phyloP scores from a whole-genome alignment of 2,113 vertebrate species.

The Microtus pennsylvanicus region DNA sequence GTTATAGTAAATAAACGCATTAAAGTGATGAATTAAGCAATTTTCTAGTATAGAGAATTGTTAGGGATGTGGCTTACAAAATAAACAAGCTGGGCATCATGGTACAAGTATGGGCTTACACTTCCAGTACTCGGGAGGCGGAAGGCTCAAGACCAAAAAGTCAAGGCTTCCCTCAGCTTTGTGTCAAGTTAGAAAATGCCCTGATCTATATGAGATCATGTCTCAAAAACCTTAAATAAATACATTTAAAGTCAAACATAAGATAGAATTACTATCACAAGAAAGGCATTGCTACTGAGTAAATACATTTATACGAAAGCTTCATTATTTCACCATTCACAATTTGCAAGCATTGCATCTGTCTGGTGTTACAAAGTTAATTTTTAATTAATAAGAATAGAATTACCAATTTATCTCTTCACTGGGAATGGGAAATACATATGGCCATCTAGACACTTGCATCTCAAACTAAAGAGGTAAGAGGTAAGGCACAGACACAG shows the following conservation, averaged over 20 bases:
- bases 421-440: neutral
- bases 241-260: neutral
- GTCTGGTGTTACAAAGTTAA: neutral
- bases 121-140: too few relatives aligned
- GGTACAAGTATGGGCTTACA: neutral
- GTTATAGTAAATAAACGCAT: neutral
- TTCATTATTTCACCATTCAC: neutral
- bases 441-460: neutral
- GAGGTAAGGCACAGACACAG: neutral
- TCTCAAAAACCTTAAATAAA: neutral
- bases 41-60: neutral
- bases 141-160: neutral
- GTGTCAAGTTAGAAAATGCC: neutral
- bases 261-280: neutral
- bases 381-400: constrained; percentile 17
- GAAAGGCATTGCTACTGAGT: neutral
- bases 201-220: neutral
- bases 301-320: neutral
- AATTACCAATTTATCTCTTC: neutral
- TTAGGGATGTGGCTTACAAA: constrained; percentile 22
- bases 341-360: neutral
- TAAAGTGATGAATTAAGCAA: constrained; percentile 35
- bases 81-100: neutral
- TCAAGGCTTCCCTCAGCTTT: neutral
- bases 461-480: neutral